Conservation (phyloP, 35 echinoderm and acorn worm genomes). For the Apostichopus japonicus region DNA sequence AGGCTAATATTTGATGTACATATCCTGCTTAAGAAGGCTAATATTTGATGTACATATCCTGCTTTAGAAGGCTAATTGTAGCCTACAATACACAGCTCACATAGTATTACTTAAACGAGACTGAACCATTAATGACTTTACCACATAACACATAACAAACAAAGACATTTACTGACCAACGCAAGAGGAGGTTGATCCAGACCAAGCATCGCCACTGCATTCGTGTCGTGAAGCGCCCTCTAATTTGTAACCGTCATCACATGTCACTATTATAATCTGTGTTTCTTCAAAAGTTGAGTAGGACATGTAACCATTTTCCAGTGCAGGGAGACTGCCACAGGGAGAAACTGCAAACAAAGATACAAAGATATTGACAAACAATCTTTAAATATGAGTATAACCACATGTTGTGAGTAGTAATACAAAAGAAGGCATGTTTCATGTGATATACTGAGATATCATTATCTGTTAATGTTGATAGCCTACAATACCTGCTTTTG, state of each 20-base stretch:
- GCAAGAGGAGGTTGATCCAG: constrained; percentile 5
- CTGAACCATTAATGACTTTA: no score
- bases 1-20: no score
- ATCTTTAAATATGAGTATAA: neutral
- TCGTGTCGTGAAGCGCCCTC: constrained; percentile 9
- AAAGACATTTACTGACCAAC: constrained; percentile 9
- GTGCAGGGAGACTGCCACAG: constrained; percentile 14
- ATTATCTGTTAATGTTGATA: no score
- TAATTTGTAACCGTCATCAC: constrained; percentile 33
- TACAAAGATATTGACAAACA: neutral
- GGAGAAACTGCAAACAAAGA: neutral
- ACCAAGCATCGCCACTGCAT: constrained; percentile 31
- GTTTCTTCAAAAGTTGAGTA: neutral
- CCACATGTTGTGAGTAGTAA: neutral
- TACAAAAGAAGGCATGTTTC: no score
- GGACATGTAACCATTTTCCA: constrained; percentile 37
- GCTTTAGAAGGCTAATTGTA: no score
- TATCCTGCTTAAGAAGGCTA: no score
- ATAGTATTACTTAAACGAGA: no score
- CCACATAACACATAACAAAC: no score
- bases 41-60: no score
- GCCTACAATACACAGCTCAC: no score
- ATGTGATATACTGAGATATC: no score
- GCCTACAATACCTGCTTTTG: no score
- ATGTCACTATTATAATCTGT: constrained; percentile 13